phyloP scores from a whole-genome alignment of 2,888 invertebrate species.

The Flabesymbios commensalis region DNA sequence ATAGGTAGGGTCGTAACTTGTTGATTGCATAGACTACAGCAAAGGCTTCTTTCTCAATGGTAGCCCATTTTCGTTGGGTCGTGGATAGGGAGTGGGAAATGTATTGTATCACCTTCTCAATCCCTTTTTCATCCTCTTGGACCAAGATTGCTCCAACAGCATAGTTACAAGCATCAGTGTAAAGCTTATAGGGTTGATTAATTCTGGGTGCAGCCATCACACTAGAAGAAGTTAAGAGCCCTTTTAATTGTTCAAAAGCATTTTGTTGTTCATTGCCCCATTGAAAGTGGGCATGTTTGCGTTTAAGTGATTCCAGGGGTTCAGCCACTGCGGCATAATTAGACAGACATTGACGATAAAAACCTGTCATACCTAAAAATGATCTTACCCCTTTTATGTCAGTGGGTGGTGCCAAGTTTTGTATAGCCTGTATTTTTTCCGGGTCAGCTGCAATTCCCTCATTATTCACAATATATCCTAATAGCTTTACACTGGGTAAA shows the following conservation, averaged over 20 bases:
- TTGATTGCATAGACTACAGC: background rate
- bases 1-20: background rate
- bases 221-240: background rate
- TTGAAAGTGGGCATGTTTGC: background rate
- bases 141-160: background rate
- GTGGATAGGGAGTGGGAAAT: background rate
- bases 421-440: constrained; percentile 19
- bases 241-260: background rate
- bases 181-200: background rate
- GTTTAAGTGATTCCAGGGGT: constrained; percentile 1
- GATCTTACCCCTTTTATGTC: background rate
- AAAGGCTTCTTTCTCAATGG: too few species aligned
- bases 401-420: constrained; percentile 5
- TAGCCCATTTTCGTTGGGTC: background rate
- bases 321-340: constrained; percentile 10
- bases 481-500: constrained; percentile 10
- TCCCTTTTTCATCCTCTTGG: background rate
- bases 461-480: constrained; percentile 16
- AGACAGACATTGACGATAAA: constrained; percentile 13
- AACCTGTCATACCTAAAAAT: constrained; percentile 16
- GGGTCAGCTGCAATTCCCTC: constrained; percentile 23
- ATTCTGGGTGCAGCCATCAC: background rate
- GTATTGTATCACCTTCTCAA: background rate
- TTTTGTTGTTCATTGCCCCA: background rate
- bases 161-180: background rate